Evolutionary conservation across 2,888 invertebrate genomes (phyloP).

Genomic region (Acleris laterana): DNA sequence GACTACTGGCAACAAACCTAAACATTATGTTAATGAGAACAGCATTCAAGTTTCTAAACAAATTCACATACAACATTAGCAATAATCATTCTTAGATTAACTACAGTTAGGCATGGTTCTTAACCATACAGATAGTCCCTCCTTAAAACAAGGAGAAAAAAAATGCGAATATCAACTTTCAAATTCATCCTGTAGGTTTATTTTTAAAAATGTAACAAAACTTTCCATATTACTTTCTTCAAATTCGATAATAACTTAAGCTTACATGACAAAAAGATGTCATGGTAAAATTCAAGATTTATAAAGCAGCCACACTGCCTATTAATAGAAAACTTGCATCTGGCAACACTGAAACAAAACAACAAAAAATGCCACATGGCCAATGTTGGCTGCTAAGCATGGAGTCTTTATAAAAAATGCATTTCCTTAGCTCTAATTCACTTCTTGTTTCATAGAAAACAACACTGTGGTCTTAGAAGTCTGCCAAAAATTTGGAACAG

Average conservation of each 20-base stretch:
- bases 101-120: constrained; percentile 21
- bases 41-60: not conserved
- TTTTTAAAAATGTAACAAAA: not conserved
- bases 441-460: not conserved
- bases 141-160: not conserved
- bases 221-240: not conserved
- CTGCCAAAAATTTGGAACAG: constrained; percentile 1
- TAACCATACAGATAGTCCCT: constrained; percentile 9
- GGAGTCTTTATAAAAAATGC: no score
- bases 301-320: not conserved
- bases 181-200: not conserved
- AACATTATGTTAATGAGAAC: not conserved
- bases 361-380: no score
- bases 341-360: not conserved
- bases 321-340: not conserved
- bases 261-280: not conserved
- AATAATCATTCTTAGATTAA: constrained; percentile 42
- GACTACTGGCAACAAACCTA: constrained; percentile 1
- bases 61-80: constrained; percentile 56
- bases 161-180: no score
- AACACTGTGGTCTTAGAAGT: not conserved
- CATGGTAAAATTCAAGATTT: not conserved
- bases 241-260: not conserved
- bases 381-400: no score
- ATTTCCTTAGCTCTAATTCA: not conserved